A percentile compares a stretch with the other conserved stretches of the same genome.
These are phyloP conservation scores for Calameuta filiformis DNA, from an alignment of 2,888 invertebrate species.

Conservation along the genomic window DNA sequence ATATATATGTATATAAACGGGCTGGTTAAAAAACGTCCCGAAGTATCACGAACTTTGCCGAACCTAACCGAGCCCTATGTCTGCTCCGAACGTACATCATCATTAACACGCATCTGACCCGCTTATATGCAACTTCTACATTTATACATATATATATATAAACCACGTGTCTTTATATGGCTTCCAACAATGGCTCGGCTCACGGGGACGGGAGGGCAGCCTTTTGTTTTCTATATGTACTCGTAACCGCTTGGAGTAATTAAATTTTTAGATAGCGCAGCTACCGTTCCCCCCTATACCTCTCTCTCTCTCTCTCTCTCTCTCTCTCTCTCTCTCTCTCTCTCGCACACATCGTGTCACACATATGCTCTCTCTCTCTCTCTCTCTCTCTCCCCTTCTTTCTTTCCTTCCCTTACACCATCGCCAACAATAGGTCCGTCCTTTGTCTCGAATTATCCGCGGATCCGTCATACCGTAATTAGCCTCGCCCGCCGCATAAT, in stretches of 20 bases:
- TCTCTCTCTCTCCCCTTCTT: no score
- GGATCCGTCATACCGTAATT: neutral
- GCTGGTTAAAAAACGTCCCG: neutral
- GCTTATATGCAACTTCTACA: constrained; percentile 16
- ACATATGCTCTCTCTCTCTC: neutral
- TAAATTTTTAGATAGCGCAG: constrained; percentile 11
- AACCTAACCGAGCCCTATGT: constrained; percentile 4
- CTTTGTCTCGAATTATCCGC: constrained; percentile 6
- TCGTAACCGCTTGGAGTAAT: constrained; percentile 10
- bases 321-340: no score
- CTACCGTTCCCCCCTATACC: neutral
- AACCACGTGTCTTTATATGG: constrained; percentile 6
- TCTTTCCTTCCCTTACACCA: neutral
- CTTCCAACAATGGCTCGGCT: constrained; percentile 25
- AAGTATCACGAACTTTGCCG: neutral
- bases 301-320: no score
- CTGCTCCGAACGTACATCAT: constrained; percentile 26
- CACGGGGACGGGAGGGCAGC: neutral
- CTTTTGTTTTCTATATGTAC: constrained; percentile 19
- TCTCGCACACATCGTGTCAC: neutral
- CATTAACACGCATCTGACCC: constrained; percentile 38
- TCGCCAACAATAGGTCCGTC: neutral
- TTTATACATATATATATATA: neutral
- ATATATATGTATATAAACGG: constrained; percentile 1
- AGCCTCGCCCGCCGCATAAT: neutral